Base-by-base conservation (phyloP, 1,140 invertebrate species). In the Pteromalus puparum region DNA sequence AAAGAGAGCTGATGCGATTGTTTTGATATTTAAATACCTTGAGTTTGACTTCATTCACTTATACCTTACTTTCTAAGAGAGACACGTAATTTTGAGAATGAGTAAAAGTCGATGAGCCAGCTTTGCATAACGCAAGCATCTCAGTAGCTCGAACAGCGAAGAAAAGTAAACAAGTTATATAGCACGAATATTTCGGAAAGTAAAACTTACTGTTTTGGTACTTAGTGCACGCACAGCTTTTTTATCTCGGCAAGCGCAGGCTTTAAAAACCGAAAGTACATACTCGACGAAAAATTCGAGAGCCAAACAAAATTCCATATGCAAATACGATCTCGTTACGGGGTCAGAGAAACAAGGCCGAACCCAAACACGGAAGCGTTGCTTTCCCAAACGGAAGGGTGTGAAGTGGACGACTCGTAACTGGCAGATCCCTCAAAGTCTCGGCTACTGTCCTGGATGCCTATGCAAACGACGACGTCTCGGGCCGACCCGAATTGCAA, bases 401-500 rank as follows among this genome's bases (percentile, higher is more conserved):
- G 38, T 10, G 38, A 42, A 7, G 30, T 34, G 10, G 38, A 18
- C 48, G 15, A 53, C 13, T 53, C 13, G 13, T 21, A 13, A 18
- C 30, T 34, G 30, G 48, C 48, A 18, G 53, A 61, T 21, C 15
- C 53, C 15, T 61, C 21, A 61, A 61, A 61, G 18, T n/a, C 79
- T 67, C 30, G 12, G 9, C 46, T 42, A 53, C 65, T 74, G 86
- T 61, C 88, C 88, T 87, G 81, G 86, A 90, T 90, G 83, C 72
- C 88, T 89, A 88, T 88, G 88, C 83, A 88, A 87, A 90, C 78
- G 28, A 79, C 18, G 21, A 79, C 18, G 21, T n/a, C 9, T 26
- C 12, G 13, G 6, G 34, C 9, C 76, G 90, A 91, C 88, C 89
- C 84, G 88, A 73, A 73, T 53, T 24, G 70, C 70, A 46, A 1